Base-by-base conservation (phyloP, 2,797 vertebrate genomes). In the Peromyscus aztecus region DNA sequence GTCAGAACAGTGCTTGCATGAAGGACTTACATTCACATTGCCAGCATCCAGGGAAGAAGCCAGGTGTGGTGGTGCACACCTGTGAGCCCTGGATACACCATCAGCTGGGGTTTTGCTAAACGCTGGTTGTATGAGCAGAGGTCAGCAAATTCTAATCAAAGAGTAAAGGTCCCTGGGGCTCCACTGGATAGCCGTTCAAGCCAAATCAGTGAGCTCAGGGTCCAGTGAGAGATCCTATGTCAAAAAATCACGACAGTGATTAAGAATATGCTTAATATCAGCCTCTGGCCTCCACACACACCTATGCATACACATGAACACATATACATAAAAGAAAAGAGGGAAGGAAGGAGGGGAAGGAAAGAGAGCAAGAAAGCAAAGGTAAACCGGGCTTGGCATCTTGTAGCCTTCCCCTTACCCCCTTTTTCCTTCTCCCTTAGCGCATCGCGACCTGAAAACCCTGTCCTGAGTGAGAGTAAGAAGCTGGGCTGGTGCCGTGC, bases 101-200 rank as follows among this genome's bases (percentile, higher is more conserved):
- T 77, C 24, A 86, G 84, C 76, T 9, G 14, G n/a, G 49, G 75
- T 88, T 95, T 89, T 65, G 55, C 57, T 24, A 93, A 89, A 75
- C 7, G 17, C 46, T 75, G 67, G 19, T 73, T 84, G 13, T 46
- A 31, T 49, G 46, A 80, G 55, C 46, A 83, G 65, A 29, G 31
- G 1, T 78, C 57, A 91, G 34, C 49, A 87, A 61, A 69, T 49
- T 37, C 34, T 11, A n/a, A 63, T 67, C 85, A 29, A 59, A 71
- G 27, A 91, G 34, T 77, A 75, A 90, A 40, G 3, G 19, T 91
- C 24, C 85, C 16, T 73, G 69, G 52, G 27, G 37, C n/a, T 23
- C 24, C 4, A 31, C 31, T 1, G 10, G 52, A 31, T n/a, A 75
- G 69, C 6, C 10, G 73, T 21, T 31, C 16, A 2, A 40, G 67